These are phyloP conservation scores for Leucoptera coffeella DNA, from an alignment of 2,888 invertebrate species.

Conservation along the genomic window DNA sequence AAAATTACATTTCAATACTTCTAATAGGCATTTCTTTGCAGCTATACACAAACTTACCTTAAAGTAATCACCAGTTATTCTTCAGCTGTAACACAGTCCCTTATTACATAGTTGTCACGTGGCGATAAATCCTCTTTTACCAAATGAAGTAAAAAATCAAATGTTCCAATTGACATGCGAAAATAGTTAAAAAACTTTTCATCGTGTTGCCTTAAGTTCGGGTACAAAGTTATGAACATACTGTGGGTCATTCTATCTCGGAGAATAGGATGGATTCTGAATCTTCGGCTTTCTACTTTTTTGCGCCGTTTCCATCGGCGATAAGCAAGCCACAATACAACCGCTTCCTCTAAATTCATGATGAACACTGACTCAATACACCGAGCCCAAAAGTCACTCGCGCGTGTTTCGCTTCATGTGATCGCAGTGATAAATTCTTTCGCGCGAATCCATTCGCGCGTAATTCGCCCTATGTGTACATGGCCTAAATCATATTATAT, in stretches of 20 bases:
- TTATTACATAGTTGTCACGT: neutral
- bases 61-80: neutral
- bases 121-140: neutral
- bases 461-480: no score
- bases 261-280: neutral
- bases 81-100: neutral
- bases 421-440: no score
- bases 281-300: neutral
- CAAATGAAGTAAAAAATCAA: neutral
- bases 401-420: no score
- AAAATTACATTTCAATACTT: no score
- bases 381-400: no score
- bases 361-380: no score
- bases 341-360: slow-evolving; percentile 1
- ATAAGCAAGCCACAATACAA: slow-evolving; percentile 2
- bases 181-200: slow-evolving; percentile 2
- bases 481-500: slow-evolving; percentile 2
- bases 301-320: slow-evolving; percentile 1
- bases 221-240: slow-evolving; percentile 1
- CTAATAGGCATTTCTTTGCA: no score
- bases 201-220: neutral
- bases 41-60: no score
- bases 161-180: neutral
- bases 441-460: no score
- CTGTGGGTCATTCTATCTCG: neutral